Evolutionary conservation across 1,140 invertebrate genomes (phyloP).

Genomic region (Cyclargus thomasi): DNA sequence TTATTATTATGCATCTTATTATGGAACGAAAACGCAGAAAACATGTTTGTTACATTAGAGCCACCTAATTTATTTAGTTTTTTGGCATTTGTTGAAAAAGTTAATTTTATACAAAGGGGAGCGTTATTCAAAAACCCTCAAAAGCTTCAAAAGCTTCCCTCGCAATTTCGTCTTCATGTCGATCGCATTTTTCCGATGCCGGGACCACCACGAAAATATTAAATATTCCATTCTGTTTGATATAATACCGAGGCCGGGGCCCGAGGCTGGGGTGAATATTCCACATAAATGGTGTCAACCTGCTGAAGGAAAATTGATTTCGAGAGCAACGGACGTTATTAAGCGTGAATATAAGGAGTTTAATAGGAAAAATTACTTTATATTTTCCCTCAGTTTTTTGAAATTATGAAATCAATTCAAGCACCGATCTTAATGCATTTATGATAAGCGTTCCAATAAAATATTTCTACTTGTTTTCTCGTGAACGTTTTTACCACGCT

Average conservation of each 20-base stretch:
- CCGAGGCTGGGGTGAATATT: conserved; percentile 12
- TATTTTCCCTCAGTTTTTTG: neutral
- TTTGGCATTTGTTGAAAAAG: neutral
- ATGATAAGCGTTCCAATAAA: neutral
- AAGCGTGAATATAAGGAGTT: neutral
- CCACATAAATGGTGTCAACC: conserved; percentile 18
- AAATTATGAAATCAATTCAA: neutral
- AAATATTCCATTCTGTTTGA: conserved; percentile 3
- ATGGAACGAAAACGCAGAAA: too few relatives aligned
- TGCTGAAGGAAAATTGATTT: conserved; percentile 22
- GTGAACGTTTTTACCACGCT: neutral
- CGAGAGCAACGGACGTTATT: conserved; percentile 3
- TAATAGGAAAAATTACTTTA: neutral
- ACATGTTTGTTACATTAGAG: too few relatives aligned
- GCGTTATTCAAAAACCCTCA: neutral
- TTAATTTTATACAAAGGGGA: neutral
- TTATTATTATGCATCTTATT: too few relatives aligned
- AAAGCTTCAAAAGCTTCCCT: neutral
- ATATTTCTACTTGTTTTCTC: neutral
- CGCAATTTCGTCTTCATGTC: neutral
- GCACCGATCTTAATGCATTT: neutral
- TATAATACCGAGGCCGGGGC: neutral
- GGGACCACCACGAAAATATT: neutral
- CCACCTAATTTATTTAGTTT: too few relatives aligned
- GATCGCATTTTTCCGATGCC: neutral